Evolutionary conservation across 2,797 vertebrate genomes (phyloP).

Genomic region (Galagoides demidoff): DNA sequence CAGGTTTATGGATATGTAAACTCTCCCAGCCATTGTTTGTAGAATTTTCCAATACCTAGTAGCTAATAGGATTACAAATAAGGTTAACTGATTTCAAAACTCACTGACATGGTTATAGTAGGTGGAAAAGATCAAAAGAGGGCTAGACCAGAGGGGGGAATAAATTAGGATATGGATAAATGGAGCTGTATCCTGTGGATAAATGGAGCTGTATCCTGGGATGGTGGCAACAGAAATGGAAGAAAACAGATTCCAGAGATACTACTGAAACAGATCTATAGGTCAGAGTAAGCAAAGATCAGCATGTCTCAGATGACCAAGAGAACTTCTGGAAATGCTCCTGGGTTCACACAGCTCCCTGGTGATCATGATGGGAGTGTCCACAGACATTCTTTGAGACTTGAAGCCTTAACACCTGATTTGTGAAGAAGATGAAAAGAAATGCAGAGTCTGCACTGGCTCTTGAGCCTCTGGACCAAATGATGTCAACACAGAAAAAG

Average conservation of each 20-base stretch:
- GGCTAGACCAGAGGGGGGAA: not conserved
- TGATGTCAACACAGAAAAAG: not conserved
- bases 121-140: not conserved
- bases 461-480: not conserved
- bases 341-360: not conserved
- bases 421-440: not conserved
- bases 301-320: not conserved
- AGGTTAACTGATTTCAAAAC: not conserved
- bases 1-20: not conserved
- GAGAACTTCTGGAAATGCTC: not conserved
- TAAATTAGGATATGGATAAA: not conserved
- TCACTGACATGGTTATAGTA: not conserved
- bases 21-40: not conserved
- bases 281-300: not conserved
- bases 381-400: not conserved
- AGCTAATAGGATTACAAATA: not conserved
- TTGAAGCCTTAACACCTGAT: not conserved
- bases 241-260: not conserved
- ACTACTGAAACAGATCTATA: not conserved
- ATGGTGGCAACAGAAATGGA: not conserved
- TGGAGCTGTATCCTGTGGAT: not conserved
- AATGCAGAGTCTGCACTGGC: not conserved
- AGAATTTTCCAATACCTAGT: not conserved
- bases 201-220: too few species aligned
- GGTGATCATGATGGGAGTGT: not conserved